phyloP scores from a whole-genome alignment of 2,113 vertebrate species.

The Panthera leo region DNA sequence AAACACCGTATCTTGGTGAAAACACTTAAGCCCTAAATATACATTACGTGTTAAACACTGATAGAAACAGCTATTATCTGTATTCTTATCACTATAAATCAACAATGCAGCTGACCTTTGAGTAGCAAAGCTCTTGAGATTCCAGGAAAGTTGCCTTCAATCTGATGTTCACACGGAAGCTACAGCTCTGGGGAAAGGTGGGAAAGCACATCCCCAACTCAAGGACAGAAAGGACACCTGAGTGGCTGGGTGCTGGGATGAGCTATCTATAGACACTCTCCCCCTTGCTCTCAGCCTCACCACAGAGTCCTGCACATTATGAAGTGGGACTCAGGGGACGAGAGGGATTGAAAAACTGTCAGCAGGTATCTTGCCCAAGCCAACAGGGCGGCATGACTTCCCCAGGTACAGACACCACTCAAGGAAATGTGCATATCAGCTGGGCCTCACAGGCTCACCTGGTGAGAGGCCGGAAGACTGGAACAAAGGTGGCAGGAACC shows the following conservation, averaged over 20 bases:
- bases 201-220: background rate
- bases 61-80: conserved; percentile 6
- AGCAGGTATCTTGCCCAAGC: background rate
- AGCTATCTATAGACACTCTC: background rate
- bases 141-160: background rate
- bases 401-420: background rate
- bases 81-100: conserved; percentile 44
- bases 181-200: background rate
- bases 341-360: background rate
- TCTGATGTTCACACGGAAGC: background rate
- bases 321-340: background rate
- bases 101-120: conserved; percentile 21
- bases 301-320: background rate
- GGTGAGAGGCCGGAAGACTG: background rate
- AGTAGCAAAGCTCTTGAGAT: background rate
- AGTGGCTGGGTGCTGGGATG: background rate
- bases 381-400: background rate
- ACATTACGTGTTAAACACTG: background rate
- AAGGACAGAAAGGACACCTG: background rate
- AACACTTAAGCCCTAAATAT: background rate
- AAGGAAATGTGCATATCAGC: background rate
- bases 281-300: background rate
- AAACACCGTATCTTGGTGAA: background rate
- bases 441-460: background rate
- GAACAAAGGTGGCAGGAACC: background rate